Evolutionary conservation across 2,888 invertebrate species (phyloP).

Genomic region (Macrophya alboannulata): DNA sequence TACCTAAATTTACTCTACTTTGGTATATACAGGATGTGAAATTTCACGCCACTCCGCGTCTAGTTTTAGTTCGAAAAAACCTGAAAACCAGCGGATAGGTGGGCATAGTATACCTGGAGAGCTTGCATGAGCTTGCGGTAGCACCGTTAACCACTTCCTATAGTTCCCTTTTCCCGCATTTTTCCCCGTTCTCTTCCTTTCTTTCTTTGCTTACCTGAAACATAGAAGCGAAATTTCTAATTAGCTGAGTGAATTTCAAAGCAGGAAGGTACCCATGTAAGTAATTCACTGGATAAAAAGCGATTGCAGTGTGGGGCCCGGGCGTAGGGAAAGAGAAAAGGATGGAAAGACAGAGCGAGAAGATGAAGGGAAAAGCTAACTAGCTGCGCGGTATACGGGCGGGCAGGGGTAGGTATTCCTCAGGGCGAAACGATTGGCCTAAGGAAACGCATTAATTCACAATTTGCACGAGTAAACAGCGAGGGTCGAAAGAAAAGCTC

Average conservation of each 20-base stretch:
- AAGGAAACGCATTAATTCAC: slow-evolving; percentile 53
- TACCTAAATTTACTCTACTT: background rate
- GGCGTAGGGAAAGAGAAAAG: slow-evolving; percentile 63
- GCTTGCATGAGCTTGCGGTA: slow-evolving; percentile 13
- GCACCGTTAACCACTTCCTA: background rate
- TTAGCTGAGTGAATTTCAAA: slow-evolving; percentile 52
- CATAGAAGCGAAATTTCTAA: slow-evolving; percentile 47
- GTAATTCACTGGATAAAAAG: slow-evolving; percentile 45
- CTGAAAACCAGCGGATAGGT: background rate
- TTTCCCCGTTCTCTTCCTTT: background rate
- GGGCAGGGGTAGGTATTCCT: background rate
- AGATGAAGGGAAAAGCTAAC: slow-evolving; percentile 40
- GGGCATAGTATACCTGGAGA: background rate
- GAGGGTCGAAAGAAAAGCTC: slow-evolving; percentile 50
- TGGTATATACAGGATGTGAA: slow-evolving; percentile 1
- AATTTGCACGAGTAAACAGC: slow-evolving; percentile 52
- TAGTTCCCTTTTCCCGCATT: background rate
- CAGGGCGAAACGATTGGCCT: slow-evolving; percentile 44
- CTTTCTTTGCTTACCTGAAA: slow-evolving; percentile 50
- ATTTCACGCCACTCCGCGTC: slow-evolving; percentile 14
- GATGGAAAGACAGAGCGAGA: slow-evolving; percentile 62
- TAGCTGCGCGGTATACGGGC: background rate
- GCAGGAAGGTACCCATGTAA: background rate
- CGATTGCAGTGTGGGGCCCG: slow-evolving; percentile 58
- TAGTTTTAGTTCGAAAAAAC: background rate